Conservation (phyloP, 1,140 invertebrate genomes). For the Brachionus asplanchnoidis region DNA sequence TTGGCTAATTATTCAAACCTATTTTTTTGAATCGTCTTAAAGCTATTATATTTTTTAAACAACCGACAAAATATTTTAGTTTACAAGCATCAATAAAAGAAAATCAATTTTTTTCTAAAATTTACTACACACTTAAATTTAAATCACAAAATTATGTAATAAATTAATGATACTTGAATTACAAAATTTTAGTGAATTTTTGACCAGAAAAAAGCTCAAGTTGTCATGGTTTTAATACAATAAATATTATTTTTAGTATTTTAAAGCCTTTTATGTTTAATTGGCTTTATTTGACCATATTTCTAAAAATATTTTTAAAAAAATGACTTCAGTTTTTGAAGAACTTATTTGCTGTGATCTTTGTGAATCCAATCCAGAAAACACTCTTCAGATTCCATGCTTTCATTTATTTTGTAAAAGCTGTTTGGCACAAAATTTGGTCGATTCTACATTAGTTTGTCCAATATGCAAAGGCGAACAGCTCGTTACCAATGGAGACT, state of each 20-base stretch:
- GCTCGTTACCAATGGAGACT: background rate
- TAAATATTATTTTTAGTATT: background rate
- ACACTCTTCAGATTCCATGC: background rate
- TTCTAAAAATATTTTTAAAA: background rate
- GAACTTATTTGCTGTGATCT: background rate
- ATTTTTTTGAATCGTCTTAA: background rate
- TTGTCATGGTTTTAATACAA: background rate
- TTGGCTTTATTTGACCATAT: background rate
- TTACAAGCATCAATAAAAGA: background rate
- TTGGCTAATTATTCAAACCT: background rate
- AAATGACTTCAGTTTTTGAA: background rate
- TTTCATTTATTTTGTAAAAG: conserved; percentile 20
- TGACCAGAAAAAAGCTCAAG: background rate
- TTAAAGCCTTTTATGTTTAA: background rate
- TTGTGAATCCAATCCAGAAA: background rate
- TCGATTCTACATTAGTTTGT: background rate
- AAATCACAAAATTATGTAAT: background rate
- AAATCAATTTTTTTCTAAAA: background rate
- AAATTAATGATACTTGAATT: background rate
- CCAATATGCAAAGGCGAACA: background rate
- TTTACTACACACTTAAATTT: background rate
- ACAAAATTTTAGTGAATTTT: background rate
- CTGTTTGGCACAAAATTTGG: background rate
- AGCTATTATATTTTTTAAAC: background rate
- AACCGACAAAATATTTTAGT: background rate